A percentile compares a stretch with the other conserved stretches of the same genome.
These are phyloP conservation scores for Drosophila neoperkinsi DNA, from an alignment of 2,888 invertebrate genomes.

Conservation along the genomic window DNA sequence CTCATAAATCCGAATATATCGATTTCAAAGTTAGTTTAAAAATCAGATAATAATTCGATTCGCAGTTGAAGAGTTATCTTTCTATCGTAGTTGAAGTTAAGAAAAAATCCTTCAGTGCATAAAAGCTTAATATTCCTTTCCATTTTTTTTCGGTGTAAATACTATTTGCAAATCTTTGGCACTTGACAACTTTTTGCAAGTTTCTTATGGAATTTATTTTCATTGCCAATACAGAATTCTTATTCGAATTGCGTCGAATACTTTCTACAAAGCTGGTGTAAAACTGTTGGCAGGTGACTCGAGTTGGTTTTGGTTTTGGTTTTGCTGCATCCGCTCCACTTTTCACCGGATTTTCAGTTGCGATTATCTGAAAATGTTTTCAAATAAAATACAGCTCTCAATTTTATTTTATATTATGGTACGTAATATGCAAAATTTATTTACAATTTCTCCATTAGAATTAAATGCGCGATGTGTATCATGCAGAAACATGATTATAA, in stretches of 20 bases:
- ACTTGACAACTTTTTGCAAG: slow-evolving; percentile 57
- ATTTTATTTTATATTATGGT: background rate
- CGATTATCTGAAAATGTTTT: slow-evolving; percentile 29
- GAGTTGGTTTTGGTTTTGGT: slow-evolving; percentile 40
- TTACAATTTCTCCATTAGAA: slow-evolving; percentile 18
- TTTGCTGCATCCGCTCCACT: slow-evolving; percentile 11
- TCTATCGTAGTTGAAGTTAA: background rate
- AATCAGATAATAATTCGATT: background rate
- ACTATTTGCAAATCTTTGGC: slow-evolving; percentile 57
- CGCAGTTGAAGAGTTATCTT: background rate
- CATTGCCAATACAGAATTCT: slow-evolving; percentile 50
- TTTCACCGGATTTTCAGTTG: slow-evolving; percentile 23
- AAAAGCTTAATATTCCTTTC: background rate
- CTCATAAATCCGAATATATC: background rate
- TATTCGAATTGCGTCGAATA: slow-evolving; percentile 12
- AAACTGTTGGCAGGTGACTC: slow-evolving; percentile 61
- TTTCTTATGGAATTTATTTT: slow-evolving; percentile 66
- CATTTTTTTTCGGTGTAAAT: background rate
- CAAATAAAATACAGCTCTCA: background rate
- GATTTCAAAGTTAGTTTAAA: background rate
- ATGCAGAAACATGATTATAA: slow-evolving; percentile 64
- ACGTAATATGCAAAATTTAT: background rate
- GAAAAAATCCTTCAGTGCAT: background rate
- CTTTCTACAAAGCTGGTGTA: slow-evolving; percentile 11
- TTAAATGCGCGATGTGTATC: slow-evolving; percentile 19